Evolutionary conservation across 2,888 invertebrate genomes (phyloP).

Genomic region (Pachliopta kotzebuea): DNA sequence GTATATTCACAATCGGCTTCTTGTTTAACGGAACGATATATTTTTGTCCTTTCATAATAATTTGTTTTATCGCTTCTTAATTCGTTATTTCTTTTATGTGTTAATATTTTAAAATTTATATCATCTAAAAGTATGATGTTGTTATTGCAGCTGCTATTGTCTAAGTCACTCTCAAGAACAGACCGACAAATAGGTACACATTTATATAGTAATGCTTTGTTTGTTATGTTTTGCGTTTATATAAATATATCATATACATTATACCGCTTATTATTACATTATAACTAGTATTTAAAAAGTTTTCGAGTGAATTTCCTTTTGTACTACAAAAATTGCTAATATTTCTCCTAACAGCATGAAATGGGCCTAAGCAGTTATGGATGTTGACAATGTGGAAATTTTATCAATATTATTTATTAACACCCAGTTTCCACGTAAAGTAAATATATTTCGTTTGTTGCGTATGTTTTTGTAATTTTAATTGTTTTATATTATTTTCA

Average conservation of each 20-base stretch:
- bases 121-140: conserved; percentile 61
- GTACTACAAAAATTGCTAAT: conserved; percentile 30
- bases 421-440: conserved; percentile 2
- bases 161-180: conserved; percentile 78
- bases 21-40: conserved; percentile 18
- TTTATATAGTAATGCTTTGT: conserved; percentile 63
- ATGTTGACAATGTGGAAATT: conserved; percentile 16
- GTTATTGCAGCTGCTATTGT: conserved; percentile 78
- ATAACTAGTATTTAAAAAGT: neutral
- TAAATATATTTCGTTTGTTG: neutral
- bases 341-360: conserved; percentile 32
- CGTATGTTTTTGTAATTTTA: neutral
- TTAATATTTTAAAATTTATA: conserved; percentile 38
- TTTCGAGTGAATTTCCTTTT: conserved; percentile 25
- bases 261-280: conserved; percentile 17
- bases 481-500: conserved; percentile 47
- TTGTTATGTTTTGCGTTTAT: conserved; percentile 50
- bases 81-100: conserved; percentile 29
- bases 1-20: conserved; percentile 18
- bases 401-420: conserved; percentile 2
- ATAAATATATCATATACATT: conserved; percentile 15
- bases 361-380: conserved; percentile 6
- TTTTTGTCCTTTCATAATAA: conserved; percentile 26
- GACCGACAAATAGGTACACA: conserved; percentile 75
- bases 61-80: conserved; percentile 26